phyloP scores from a whole-genome alignment of 2,888 invertebrate species.

The Pristionchus exspectatus region DNA sequence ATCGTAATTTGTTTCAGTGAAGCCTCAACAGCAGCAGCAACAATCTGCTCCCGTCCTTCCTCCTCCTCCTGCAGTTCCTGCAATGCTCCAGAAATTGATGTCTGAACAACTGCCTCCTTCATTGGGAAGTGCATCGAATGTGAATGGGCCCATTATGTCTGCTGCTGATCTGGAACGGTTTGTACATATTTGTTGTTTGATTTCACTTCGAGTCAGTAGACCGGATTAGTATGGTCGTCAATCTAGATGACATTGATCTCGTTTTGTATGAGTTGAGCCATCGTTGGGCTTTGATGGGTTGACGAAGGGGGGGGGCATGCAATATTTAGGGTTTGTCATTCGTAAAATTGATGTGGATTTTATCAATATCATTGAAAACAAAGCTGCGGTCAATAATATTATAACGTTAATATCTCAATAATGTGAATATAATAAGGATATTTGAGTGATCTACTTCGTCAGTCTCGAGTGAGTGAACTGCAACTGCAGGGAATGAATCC shows the following conservation, averaged over 20 bases:
- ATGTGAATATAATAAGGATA: too few relatives aligned
- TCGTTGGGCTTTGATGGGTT: too few relatives aligned
- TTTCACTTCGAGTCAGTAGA: neutral
- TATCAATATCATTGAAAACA: too few relatives aligned
- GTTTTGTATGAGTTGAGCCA: neutral
- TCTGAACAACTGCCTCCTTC: slow-evolving; percentile 52
- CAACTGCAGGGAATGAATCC: neutral
- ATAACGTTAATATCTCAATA: too few relatives aligned
- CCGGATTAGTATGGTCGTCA: neutral
- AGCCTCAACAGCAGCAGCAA: slow-evolving; percentile 23
- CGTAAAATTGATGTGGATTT: too few relatives aligned
- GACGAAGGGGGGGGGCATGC: too few relatives aligned
- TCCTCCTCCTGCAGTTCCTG: slow-evolving; percentile 12
- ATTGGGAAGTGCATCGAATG: neutral
- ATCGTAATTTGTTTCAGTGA: neutral
- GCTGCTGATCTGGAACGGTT: slow-evolving; percentile 54
- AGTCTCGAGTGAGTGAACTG: slow-evolving; percentile 12
- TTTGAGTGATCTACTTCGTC: slow-evolving; percentile 44
- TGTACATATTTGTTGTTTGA: neutral
- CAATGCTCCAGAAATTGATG: slow-evolving; percentile 55
- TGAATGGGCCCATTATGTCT: slow-evolving; percentile 8
- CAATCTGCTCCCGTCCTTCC: neutral
- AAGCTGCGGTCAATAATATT: too few relatives aligned
- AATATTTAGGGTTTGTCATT: too few relatives aligned
- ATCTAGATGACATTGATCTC: neutral